Conservation (phyloP, 2,888 invertebrate genomes). For the Megastigmus dorsalis region DNA sequence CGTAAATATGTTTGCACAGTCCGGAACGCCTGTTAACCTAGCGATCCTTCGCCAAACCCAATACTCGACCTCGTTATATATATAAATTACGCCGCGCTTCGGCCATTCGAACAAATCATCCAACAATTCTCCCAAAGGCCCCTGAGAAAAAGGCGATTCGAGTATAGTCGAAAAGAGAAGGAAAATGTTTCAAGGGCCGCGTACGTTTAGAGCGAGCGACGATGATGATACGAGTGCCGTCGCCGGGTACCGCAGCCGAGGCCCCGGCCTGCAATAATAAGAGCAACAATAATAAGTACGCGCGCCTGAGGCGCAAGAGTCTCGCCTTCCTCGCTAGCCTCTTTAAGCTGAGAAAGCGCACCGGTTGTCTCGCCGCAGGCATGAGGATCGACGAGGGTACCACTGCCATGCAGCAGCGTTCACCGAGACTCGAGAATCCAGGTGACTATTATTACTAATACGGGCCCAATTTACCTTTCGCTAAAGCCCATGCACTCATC, state of each 20-base stretch:
- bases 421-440: constrained; percentile 69
- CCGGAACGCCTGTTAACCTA: too few relatives aligned
- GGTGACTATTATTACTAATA: too few relatives aligned
- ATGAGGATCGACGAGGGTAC: constrained; percentile 71
- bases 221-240: constrained; percentile 38
- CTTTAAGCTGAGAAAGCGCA: constrained; percentile 56
- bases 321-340: constrained; percentile 68
- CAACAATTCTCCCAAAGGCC: too few relatives aligned
- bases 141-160: not conserved
- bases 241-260: not conserved
- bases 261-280: not conserved
- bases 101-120: too few relatives aligned
- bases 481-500: too few relatives aligned
- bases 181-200: not conserved
- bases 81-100: too few relatives aligned
- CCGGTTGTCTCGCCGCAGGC: constrained; percentile 60
- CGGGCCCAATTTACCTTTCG: too few relatives aligned
- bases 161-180: not conserved
- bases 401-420: constrained; percentile 63
- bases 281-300: constrained; percentile 67
- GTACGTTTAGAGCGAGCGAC: not conserved
- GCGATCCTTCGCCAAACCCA: too few relatives aligned
- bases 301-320: constrained; percentile 70
- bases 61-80: too few relatives aligned
- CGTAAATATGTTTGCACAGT: too few relatives aligned